Base-by-base conservation (phyloP, 1,140 invertebrate species). In the Drosophila novamexicana region DNA sequence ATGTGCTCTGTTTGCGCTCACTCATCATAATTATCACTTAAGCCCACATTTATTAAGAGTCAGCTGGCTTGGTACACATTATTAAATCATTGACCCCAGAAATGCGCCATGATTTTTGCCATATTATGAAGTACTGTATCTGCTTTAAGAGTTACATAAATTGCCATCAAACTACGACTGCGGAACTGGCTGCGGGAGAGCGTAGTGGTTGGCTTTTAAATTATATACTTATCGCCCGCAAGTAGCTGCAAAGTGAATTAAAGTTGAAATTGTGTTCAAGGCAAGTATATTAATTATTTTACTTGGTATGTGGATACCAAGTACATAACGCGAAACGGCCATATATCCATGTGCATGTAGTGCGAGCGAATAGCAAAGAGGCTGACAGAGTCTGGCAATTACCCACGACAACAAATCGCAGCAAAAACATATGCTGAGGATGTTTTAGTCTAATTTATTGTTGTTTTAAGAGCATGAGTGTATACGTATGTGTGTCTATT, bases 211-310 rank as follows among this genome's bases (percentile, higher is more conserved):
- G 14, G 42, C 22, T 49, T 56, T 50, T 77, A 57, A 81, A 69
- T 81, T 77, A 77, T 73, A 67, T 66, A 64, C 40, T 65, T 57
- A 42, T 64, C 29, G 34, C 29, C 14, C 18, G 54, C 32, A 57
- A 79, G 59, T 62, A 36, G 36, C 59, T 64, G 68, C 44, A 71
- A 29, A 64, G 77, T 81, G 61, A 68, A 81, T 77, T 67, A 62
- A 72, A 79, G 80, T 79, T 54, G 73, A 82, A 75, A 75, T 66
- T 83, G 80, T 81, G 79, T 75, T 79, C 79, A 83, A 57, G 61
- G 61, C 22, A 56, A 67, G 80, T 65, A 34, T 67, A 40, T 77
- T 82, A 82, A 83, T 82, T 83, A 83, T 79, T 79, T 83, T 75
- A 49, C 64, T 79, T 79, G 36, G 50, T 69, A 70, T 67, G 61